Conservation (phyloP, 2,888 invertebrate genomes). For the Rhagonycha fulva region DNA sequence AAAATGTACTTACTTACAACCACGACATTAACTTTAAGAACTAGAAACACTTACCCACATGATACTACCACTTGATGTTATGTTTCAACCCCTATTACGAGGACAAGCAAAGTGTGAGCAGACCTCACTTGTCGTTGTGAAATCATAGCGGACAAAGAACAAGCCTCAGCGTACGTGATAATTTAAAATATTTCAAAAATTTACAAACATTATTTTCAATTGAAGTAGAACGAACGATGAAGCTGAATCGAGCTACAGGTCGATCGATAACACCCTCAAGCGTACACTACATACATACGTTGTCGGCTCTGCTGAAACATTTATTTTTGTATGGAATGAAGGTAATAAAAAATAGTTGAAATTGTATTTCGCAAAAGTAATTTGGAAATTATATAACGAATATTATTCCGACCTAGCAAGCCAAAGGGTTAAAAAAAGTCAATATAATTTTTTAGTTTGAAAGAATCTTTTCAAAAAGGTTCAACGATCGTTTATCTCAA, state of each 20-base stretch:
- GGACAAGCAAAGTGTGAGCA: background rate
- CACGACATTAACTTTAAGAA: constrained; percentile 25
- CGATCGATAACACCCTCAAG: constrained; percentile 16
- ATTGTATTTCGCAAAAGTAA: background rate
- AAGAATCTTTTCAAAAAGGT: background rate
- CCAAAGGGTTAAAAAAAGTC: background rate
- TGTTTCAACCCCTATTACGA: background rate
- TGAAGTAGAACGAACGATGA: background rate
- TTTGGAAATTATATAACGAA: background rate
- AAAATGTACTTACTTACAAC: constrained; percentile 22
- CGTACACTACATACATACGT: constrained; percentile 5
- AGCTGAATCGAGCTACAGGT: constrained; percentile 16
- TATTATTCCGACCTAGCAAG: background rate
- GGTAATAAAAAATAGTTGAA: constrained; percentile 1
- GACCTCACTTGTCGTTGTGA: background rate
- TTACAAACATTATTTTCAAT: constrained; percentile 1
- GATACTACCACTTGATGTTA: background rate
- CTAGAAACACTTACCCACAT: background rate
- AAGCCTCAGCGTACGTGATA: background rate
- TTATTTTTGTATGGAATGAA: background rate
- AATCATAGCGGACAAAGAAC: background rate
- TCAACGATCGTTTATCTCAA: background rate
- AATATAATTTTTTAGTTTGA: background rate
- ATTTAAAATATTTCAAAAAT: background rate
- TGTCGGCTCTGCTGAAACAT: background rate